Evolutionary conservation across 1,140 invertebrate species (phyloP).

Genomic region (Diploscapter pachys): DNA sequence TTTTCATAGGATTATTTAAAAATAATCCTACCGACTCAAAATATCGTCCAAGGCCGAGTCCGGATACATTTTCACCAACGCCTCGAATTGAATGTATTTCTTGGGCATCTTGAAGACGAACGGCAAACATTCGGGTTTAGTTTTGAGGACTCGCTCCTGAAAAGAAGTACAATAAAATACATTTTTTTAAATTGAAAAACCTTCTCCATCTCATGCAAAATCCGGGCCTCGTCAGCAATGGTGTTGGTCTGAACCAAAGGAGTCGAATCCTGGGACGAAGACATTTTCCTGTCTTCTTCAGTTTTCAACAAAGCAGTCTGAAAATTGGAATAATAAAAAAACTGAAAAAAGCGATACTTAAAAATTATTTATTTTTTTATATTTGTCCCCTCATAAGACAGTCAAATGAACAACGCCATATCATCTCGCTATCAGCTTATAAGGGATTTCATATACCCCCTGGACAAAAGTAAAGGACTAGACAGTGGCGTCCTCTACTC

Average conservation of each 20-base stretch:
- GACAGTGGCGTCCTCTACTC: not conserved
- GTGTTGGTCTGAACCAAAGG: constrained; percentile 27
- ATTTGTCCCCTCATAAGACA: no score
- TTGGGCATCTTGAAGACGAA: constrained; percentile 37
- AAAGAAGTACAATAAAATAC: no score
- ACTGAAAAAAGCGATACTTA: constrained; percentile 23
- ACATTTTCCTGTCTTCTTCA: constrained; percentile 19
- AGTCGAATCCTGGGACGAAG: constrained; percentile 29
- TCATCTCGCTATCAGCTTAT: not conserved
- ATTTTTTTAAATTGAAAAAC: constrained; percentile 8
- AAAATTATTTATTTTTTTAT: not conserved
- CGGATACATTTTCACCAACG: constrained; percentile 17
- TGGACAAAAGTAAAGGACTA: not conserved
- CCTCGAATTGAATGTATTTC: constrained; percentile 30
- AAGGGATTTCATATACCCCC: not conserved
- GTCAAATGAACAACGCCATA: no score
- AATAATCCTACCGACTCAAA: constrained; percentile 1
- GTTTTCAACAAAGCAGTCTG: constrained; percentile 20
- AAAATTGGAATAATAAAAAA: not conserved
- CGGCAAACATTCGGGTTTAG: constrained; percentile 5
- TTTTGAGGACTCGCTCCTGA: no score
- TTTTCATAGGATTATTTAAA: not conserved
- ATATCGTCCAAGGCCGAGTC: not conserved
- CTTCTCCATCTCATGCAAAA: constrained; percentile 23
- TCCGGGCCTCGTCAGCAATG: constrained; percentile 31